Conservation (phyloP, 2,797 vertebrate species). For the Geotrypetes seraphini region DNA sequence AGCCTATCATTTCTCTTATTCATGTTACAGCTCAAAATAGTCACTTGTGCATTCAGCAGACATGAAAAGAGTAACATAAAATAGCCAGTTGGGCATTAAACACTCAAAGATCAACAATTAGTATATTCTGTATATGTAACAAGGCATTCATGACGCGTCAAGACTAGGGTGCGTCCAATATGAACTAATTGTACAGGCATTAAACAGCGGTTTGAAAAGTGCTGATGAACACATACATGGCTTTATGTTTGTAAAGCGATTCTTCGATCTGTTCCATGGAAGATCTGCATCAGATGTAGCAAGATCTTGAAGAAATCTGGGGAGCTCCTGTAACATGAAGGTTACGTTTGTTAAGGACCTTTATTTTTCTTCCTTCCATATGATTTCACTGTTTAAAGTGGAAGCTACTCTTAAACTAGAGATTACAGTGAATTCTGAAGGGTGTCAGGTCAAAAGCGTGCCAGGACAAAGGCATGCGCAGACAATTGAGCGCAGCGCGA, state of each 20-base stretch:
- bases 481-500: too few species aligned
- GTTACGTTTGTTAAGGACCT: conserved; percentile 10
- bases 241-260: conserved; percentile 96
- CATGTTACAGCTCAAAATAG: conserved; percentile 36
- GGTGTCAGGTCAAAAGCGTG: too few species aligned
- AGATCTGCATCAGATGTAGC: conserved; percentile 89
- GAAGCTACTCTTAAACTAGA: background rate
- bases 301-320: conserved; percentile 89
- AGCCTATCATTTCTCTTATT: conserved; percentile 49
- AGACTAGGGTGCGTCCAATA: too few species aligned
- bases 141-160: too few species aligned
- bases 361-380: conserved; percentile 1
- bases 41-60: too few species aligned
- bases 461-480: too few species aligned
- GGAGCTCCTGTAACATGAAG: conserved; percentile 71
- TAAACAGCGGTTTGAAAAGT: background rate
- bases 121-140: too few species aligned
- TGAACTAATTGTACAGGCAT: conserved; percentile 2
- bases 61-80: background rate
- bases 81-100: background rate
- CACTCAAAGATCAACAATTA: too few species aligned
- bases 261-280: conserved; percentile 94
- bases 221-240: conserved; percentile 69
- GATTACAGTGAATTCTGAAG: conserved; percentile 7
- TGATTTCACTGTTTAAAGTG: background rate